Evolutionary conservation across 2,797 vertebrate species (phyloP), one percentile per base, ranked within the genome.

Genomic region (Chaunax sp.): DNA sequence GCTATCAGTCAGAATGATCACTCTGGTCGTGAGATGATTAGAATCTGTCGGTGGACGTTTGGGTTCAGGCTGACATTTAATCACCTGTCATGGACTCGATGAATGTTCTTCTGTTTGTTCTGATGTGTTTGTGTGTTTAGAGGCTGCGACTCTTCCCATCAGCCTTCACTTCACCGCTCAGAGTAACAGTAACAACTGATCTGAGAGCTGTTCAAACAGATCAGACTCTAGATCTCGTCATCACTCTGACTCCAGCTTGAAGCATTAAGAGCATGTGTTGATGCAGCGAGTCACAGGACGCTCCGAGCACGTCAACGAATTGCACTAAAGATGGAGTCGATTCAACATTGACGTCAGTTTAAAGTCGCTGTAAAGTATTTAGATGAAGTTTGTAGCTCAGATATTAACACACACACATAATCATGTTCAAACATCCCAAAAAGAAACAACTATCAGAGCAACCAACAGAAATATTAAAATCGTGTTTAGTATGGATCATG

Each of bases 241-340:
- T 75, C 59, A 63, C 58, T n/a, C 41, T 52, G 58, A 69, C 13
- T 54, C 69, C 44, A 52, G 51, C 64, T 72, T 46, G 75, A 69
- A 67, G 73, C 78, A 72, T 75, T 78, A 67, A 16, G 65, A 82
- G 85, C 82, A 86, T 87, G 85, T 64, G 66, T 35, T 19, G 58
- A 58, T 9, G 40, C 33, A 20, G 62, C 0, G 35, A 45, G 71
- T 56, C 63, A 45, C 61, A 20, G 26, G 53, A 60, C 57, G 62
- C 83, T 75, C 76, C 52, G 73, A 90, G 86, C 87, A 91, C 88
- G 90, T 82, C 64, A 61, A 77, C 80, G 67, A 89, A 86, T 90
- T 92, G 90, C 92, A 92, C 90, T 89, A 85, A 90, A 89, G 80
- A 88, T 79, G 75, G 82, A 87, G 59, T 83, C 84, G 28, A 64